Evolutionary conservation across 2,888 invertebrate genomes (phyloP), one percentile per base, ranked within the genome.

Genomic region (Cenopis cana): DNA sequence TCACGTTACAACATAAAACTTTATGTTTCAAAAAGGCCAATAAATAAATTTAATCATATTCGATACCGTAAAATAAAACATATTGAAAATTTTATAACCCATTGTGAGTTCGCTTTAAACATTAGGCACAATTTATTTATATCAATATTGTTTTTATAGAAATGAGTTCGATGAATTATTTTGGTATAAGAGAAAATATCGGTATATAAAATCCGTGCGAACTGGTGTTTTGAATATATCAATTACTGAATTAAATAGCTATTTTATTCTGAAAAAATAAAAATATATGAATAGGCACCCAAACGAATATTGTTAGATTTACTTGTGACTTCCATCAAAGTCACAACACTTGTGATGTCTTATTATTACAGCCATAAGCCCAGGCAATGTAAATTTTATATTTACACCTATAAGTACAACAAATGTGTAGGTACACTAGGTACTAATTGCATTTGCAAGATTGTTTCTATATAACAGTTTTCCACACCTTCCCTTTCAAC

Each of bases 71-170:
- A 82, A 83, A 74, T 78, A 77, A 80, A 85, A 83, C 81, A 83
- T 85, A 85, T 86, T 82, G 82, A 83, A 86, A 85, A 81, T 85
- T 88, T 87, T 88, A 89, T 86, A 73, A 82, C 69, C 84, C 82
- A 89, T 89, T 89, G 89, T 89, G 85, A 81, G 74, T 77, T 76
- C 76, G 73, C 78, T 79, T 78, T 71, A 68, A 78, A 78, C 76
- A 79, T 81, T 81, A 78, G 74, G 72, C 70, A 72, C 76, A 71
- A 76, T 77, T 76, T 79, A 76, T 75, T 76, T 75, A 75, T 73
- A 68, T 59, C 57, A 50, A 52, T 57, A 24, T 18, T 65, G 68
- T 65, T 46, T 67, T 49, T 50, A 67, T 64, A 36, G 36, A 54
- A 50, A 61, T 61, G 49, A 50, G 50, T 64, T 17, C 52, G n/a